Base-by-base conservation (phyloP, 2,888 invertebrate species). In the Machimus atricapillus region DNA sequence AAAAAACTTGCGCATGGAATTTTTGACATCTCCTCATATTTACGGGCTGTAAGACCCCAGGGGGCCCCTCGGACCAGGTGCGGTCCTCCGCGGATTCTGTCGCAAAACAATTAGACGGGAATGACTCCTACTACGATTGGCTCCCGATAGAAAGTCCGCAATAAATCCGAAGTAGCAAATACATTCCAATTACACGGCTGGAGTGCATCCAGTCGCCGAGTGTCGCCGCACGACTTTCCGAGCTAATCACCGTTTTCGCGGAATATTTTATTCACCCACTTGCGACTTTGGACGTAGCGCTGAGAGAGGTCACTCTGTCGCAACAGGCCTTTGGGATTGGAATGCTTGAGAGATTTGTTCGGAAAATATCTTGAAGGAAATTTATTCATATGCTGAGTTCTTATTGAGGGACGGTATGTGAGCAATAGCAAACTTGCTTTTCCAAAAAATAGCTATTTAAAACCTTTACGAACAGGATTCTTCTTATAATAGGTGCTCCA, bases 21-120 rank as follows among this genome's bases (percentile, higher is more conserved):
- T 86, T 66, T 86, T 86, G 86, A 86, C 86, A 86, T 77, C 78
- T 86, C 58, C 78, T 86, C 86, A 86, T 86, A 86, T 86, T 86
- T 86, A 86, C 78, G 79, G 56, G 23, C 66, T 46, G 66, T 37
- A 66, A n/a, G 37, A 66, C 78, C 78, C 8, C 86, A 43, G 78
- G 58, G 78, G 40, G 34, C 31, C 37, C 78, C 66, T 74, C 85
- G 27, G 23, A 9, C 52, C 52, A 52, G 52, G 52, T 52, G 52
- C 52, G n/a, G 56, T 81, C n/a, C 52, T n/a, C 23, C 9, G 58
- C 56, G n/a, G 4, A 12, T 46, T 12, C 27, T 83, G n/a, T 14
- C 56, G 37, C 40, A 23, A n/a, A 66, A 83, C 82, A 83, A 83
- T 83, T 83, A 83, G 37, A 40, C 58, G 52, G 43, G 23, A 40